These are phyloP conservation scores for Ochropacha duplaris DNA, from an alignment of 2,888 invertebrate species.

Conservation along the genomic window DNA sequence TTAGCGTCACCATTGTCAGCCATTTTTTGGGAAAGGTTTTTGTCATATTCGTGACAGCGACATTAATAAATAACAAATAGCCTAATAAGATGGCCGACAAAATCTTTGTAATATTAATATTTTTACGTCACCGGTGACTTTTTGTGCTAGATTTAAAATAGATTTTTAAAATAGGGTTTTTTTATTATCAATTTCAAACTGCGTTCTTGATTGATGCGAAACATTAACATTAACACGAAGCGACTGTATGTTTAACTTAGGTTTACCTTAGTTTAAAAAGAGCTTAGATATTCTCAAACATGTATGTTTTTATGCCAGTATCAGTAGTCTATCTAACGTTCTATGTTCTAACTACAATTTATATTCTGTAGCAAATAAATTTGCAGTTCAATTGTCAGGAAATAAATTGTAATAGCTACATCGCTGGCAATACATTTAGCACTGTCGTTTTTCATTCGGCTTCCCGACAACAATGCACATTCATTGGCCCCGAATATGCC, in stretches of 20 bases:
- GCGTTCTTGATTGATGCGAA: no score
- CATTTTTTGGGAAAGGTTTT: slow-evolving; percentile 68
- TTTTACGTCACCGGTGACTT: slow-evolving; percentile 51
- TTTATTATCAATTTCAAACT: neutral
- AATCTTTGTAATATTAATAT: slow-evolving; percentile 39
- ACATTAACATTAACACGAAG: neutral
- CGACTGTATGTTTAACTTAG: no score
- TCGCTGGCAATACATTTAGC: slow-evolving; percentile 55
- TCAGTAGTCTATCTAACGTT: no score
- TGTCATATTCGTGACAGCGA: slow-evolving; percentile 62
- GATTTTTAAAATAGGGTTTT: slow-evolving; percentile 22
- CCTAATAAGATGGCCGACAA: slow-evolving; percentile 53
- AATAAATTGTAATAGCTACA: slow-evolving; percentile 56
- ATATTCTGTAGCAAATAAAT: slow-evolving; percentile 28
- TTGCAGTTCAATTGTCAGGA: slow-evolving; percentile 60
- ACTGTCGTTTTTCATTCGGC: slow-evolving; percentile 35
- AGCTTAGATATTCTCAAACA: no score
- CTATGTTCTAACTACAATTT: neutral
- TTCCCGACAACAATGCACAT: slow-evolving; percentile 43
- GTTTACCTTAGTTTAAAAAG: no score
- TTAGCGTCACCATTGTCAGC: slow-evolving; percentile 73
- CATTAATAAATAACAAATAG: slow-evolving; percentile 79
- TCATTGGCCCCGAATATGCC: slow-evolving; percentile 69
- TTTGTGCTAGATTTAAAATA: slow-evolving; percentile 38
- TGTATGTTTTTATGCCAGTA: no score